Evolutionary conservation across 2,888 invertebrate genomes (phyloP).

Genomic region (Tinea semifulvella): DNA sequence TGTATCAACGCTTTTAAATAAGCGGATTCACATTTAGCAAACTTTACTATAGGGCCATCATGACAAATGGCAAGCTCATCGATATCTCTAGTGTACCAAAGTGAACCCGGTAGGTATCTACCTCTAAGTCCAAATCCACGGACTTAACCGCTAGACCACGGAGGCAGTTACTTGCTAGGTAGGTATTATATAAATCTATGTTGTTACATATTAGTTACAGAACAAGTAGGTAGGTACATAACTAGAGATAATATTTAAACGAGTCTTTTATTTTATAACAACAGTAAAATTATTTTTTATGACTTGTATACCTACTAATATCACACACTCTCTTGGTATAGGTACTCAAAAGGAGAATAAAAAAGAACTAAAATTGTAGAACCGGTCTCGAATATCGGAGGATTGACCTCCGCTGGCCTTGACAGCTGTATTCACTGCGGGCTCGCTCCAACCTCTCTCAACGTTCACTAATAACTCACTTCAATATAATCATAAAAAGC

Average conservation of each 20-base stretch:
- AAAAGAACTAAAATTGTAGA: constrained; percentile 64
- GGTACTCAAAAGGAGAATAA: constrained; percentile 51
- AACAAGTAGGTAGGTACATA: too few species aligned
- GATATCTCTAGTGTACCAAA: too few species aligned
- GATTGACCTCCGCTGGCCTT: constrained; percentile 66
- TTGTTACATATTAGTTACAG: too few species aligned
- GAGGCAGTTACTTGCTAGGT: too few species aligned
- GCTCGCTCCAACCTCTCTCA: constrained; percentile 45
- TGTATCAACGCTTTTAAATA: too few species aligned
- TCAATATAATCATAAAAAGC: constrained; percentile 13
- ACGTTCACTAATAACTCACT: constrained; percentile 43
- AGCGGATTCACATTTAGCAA: too few species aligned
- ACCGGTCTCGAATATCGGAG: constrained; percentile 49
- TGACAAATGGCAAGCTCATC: too few species aligned
- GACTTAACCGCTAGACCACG: too few species aligned
- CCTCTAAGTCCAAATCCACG: too few species aligned
- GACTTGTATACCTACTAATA: constrained; percentile 9
- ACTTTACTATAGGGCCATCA: too few species aligned
- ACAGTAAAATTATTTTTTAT: constrained; percentile 13
- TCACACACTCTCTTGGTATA: constrained; percentile 8
- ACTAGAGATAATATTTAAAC: background rate
- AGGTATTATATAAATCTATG: too few species aligned
- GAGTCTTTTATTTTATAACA: constrained; percentile 2
- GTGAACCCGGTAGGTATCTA: too few species aligned
- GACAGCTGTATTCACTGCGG: constrained; percentile 59